Evolutionary conservation across 2,113 vertebrate genomes (phyloP).

Genomic region (Mionectes macconnelli): DNA sequence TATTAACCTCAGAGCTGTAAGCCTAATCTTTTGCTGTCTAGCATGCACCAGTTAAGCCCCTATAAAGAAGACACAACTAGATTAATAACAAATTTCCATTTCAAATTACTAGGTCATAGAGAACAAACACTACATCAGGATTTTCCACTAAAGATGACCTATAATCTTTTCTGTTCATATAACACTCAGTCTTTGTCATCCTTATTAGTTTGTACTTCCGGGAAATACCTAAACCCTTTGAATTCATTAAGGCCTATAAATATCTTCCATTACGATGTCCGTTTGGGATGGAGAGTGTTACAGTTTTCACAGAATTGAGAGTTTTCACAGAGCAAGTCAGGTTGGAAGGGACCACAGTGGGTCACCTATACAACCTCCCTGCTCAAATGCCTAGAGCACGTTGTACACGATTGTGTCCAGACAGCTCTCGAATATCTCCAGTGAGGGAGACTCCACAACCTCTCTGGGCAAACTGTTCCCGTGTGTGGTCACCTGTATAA

Average conservation of each 20-base stretch:
- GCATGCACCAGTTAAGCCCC: not conserved
- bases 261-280: not conserved
- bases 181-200: not conserved
- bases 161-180: not conserved
- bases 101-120: not conserved
- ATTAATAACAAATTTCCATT: not conserved
- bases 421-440: not conserved
- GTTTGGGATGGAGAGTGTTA: not conserved
- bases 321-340: not conserved
- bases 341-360: not conserved
- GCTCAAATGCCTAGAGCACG: not conserved
- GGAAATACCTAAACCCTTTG: not conserved
- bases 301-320: not conserved
- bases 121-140: not conserved
- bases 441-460: not conserved
- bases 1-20: not conserved
- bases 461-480: not conserved
- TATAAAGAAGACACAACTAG: not conserved
- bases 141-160: not conserved
- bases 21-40: not conserved
- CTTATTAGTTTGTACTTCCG: not conserved
- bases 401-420: rapidly evolving
- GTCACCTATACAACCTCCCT: no score
- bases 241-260: not conserved
- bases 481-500: rapidly evolving